Evolutionary conservation across 2,888 invertebrate species (phyloP), one percentile per base, ranked within the genome.

Genomic region (Rotaria sp.): DNA sequence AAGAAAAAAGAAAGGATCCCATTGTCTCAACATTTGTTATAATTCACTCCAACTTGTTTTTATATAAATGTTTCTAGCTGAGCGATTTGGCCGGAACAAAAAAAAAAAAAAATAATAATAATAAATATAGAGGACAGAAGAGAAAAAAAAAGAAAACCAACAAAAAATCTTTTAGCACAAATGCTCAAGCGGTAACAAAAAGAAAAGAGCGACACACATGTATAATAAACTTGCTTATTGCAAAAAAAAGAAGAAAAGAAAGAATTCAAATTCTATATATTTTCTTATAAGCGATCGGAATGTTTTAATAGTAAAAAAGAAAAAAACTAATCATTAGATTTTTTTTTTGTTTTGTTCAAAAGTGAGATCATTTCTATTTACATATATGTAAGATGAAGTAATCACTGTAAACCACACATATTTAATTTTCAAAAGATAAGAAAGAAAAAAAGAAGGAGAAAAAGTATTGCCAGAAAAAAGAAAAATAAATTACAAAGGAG

Each of bases 21-120:
- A 18, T 30, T 67, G 30, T 67, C 35, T 21, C 35, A 30, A 30
- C 21, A 67, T 67, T 67, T 67, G 10, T 35, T 35, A 21, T 35
- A 38, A 35, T 67, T 67, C 18, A 67, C 18, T 67, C 67, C 67
- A 67, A 67, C 35, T 18, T 67, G 35, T 35, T 67, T 67, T 67
- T 38, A 67, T 67, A 67, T 38, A 67, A 67, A 67, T 67, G 67
- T 67, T 67, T 35, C 35, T 67, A 67, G 30, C 67, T 67, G 67
- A 67, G 67, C 67, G 67, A 35, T 67, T 67, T 67, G 67, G 67
- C 67, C 67, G 67, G 67, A 67, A 67, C 35, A 67, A 67, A 67
- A 30, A 35, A 35, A 67, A 18, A 30, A 18, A 35, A 30, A 30
- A 45, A 45, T 45, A 50, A 18, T 67, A 67, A 38, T 67, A 67